Evolutionary conservation across 2,113 vertebrate species (phyloP), one percentile per base, ranked within the genome.

Genomic region (Struthidea cinerea): DNA sequence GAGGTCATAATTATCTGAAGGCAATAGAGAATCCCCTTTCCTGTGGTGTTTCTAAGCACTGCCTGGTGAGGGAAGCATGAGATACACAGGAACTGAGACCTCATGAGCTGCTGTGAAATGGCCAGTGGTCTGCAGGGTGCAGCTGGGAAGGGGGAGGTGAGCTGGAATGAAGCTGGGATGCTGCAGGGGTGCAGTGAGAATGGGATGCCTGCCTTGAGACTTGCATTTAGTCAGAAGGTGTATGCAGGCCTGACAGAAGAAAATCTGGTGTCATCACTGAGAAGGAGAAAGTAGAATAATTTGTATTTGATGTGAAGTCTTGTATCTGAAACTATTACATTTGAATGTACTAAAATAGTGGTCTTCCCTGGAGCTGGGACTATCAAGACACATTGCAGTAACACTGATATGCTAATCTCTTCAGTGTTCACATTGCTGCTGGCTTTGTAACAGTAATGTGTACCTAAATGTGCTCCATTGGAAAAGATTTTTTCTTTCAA

Each of bases 1-100:
- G 87, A 94, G 78, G 67, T 83, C 79, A 46, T 74, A 30, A 11
- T 93, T 93, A 85, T 63, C 87, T 91, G 92, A 78, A 85, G 53
- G 47, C 69, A 30, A 71, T 74, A 41, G 65, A 53, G 57, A 85
- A 83, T 89, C n/a, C 59, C 30, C 22, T 82, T 90, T 79, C 33
- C 67, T 90, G 57, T 4, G 9, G 32, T 73, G 93, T 98, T 97
- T 94, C 95, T 81, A 97, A 97, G 97, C 91, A 75, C 16, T 1
- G 8, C 8, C 44, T 47, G 26, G 55, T 12, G 39, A n/a, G 27
- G 70, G 69, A 84, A 73, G 20, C 9, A 42, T 55, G 81, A 78
- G 73, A 53, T 6, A 15, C 14, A 11, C 56, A 77, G 65, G 67
- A 93, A 63, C 94, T 57, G 92, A 93, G 93, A 87, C 60, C 80